Evolutionary conservation across 2,113 vertebrate species (phyloP).

Genomic region (Tyto alba): DNA sequence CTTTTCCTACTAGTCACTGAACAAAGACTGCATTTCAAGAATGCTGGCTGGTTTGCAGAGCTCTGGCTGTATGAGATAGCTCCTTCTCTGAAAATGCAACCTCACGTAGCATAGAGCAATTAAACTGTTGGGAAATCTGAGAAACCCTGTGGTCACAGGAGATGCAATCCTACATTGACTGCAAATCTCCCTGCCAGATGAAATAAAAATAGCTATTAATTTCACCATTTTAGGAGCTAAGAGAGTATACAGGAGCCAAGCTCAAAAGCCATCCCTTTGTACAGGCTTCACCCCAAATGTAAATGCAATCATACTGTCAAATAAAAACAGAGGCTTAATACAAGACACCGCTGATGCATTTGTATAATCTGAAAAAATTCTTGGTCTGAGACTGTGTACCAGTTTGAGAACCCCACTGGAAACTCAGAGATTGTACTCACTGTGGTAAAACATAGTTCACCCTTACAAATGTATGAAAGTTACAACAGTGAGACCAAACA

Average conservation of each 20-base stretch:
- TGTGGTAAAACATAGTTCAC: background rate
- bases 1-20: background rate
- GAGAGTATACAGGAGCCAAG: background rate
- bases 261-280: slow-evolving; percentile 16
- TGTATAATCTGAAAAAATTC: background rate
- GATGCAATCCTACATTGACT: slow-evolving; percentile 7
- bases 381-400: background rate
- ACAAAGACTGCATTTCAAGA: background rate
- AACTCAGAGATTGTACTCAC: background rate
- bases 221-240: background rate
- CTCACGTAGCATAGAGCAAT: background rate
- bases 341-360: background rate
- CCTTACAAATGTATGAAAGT: background rate
- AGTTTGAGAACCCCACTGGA: background rate
- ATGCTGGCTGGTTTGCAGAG: background rate
- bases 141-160: slow-evolving; percentile 26
- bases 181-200: slow-evolving; percentile 39
- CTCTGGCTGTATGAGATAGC: background rate
- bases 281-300: background rate
- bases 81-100: background rate
- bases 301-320: slow-evolving; percentile 7
- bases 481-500: background rate
- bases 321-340: background rate
- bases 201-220: slow-evolving; percentile 49
- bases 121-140: slow-evolving; percentile 25